Evolutionary conservation across 1,140 invertebrate genomes (phyloP), one percentile per base, ranked within the genome.

Genomic region (Neelides sp.): DNA sequence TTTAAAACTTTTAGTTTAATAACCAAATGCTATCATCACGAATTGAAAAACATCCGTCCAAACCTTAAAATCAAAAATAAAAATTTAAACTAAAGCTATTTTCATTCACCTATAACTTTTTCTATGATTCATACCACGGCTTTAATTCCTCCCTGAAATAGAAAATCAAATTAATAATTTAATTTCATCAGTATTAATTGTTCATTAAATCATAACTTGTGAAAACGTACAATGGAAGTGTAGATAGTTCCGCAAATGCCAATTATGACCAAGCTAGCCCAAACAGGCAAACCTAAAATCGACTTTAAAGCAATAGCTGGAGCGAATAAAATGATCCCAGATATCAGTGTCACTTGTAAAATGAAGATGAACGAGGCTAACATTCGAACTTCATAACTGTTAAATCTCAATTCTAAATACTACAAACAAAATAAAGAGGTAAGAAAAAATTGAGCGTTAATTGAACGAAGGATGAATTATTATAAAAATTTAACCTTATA

Each of bases 401-500:
- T n/a, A 27, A 57, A 57, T 39, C 55, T 28, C 1, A 23, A 10
- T 34, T 35, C 48, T n/a, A 54, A 27, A 37, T 57, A 57, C 55
- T 57, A 35, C 7, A 8, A n/a, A n/a, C n/a, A n/a, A n/a, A n/a
- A n/a, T n/a, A n/a, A n/a, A n/a, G n/a, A n/a, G n/a, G n/a, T n/a
- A n/a, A n/a, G n/a, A n/a, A n/a, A n/a, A n/a, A n/a, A n/a, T n/a
- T n/a, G n/a, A n/a, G n/a, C n/a, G n/a, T n/a, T n/a, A n/a, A n/a
- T n/a, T n/a, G n/a, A n/a, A n/a, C n/a, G n/a, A n/a, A n/a, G n/a
- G n/a, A n/a, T n/a, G n/a, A n/a, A n/a, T n/a, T n/a, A n/a, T n/a
- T n/a, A n/a, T n/a, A n/a, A n/a, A n/a, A 50, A 48, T 41, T 15
- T 49, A 30, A 59, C 57, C 32, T 52, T 34, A 36, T 50, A 50